Evolutionary conservation across 2,797 vertebrate genomes (phyloP).

Genomic region (Myripristis jacobus): DNA sequence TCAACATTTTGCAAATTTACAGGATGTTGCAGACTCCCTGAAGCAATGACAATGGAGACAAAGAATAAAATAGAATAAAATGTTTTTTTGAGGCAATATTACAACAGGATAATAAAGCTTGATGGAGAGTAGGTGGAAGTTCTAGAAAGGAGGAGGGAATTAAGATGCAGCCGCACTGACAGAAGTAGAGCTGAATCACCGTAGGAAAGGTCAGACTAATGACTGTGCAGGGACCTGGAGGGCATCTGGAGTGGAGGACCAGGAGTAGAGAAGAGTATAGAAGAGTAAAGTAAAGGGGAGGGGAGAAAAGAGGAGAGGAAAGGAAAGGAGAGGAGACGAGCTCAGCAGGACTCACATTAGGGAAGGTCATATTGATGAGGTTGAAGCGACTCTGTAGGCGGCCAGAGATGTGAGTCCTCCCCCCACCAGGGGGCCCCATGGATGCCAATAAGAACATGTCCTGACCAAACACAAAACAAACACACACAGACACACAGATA

Average conservation of each 20-base stretch:
- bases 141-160: background rate
- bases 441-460: conserved; percentile 90
- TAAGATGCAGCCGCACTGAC: background rate
- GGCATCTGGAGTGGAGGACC: background rate
- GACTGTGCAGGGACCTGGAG: background rate
- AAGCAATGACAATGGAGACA: conserved; percentile 10
- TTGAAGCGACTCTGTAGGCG: conserved; percentile 91
- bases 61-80: conserved; percentile 34
- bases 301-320: background rate
- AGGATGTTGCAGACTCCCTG: no score
- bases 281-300: background rate
- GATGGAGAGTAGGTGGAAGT: background rate
- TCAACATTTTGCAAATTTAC: no score
- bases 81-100: conserved; percentile 9
- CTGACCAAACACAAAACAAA: conserved; percentile 66
- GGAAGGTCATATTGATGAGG: conserved; percentile 93
- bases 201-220: background rate
- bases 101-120: background rate
- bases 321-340: background rate
- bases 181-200: background rate
- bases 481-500: conserved; percentile 2
- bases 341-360: conserved; percentile 81
- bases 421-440: conserved; percentile 93
- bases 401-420: conserved; percentile 86
- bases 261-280: background rate